A percentile compares a stretch with the other conserved stretches of the same genome.
These are phyloP conservation scores for Melanotaenia nigrans DNA, from an alignment of 2,797 vertebrate genomes.

Conservation along the genomic window DNA sequence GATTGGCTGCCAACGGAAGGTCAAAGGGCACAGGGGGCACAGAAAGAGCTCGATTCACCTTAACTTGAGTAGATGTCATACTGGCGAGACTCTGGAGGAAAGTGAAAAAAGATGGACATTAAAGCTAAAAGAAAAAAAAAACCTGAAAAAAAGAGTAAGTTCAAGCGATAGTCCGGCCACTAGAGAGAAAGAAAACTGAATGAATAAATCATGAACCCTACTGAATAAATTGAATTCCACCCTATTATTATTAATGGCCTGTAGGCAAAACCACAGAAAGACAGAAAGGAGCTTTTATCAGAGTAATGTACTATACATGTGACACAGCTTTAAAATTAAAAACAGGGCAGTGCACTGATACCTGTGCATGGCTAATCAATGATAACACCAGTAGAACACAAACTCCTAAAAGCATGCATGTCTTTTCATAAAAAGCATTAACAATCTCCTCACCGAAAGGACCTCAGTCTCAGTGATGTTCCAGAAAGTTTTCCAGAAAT, in stretches of 20 bases:
- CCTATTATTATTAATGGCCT: slow-evolving; percentile 63
- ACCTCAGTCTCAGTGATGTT: slow-evolving; percentile 92
- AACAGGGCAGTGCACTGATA: slow-evolving; percentile 10
- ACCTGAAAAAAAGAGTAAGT: slow-evolving; percentile 39
- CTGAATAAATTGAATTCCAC: slow-evolving; percentile 70
- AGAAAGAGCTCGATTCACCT: slow-evolving; percentile 87
- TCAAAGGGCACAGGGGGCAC: slow-evolving; percentile 87
- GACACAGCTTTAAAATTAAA: slow-evolving; percentile 54
- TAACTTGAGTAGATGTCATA: slow-evolving; percentile 88
- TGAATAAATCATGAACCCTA: slow-evolving; percentile 70
- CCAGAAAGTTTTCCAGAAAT: slow-evolving; percentile 96
- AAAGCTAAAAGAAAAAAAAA: slow-evolving; percentile 6
- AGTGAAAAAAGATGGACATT: not conserved
- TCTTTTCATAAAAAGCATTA: not conserved
- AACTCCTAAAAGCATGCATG: not conserved
- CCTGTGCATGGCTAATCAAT: slow-evolving; percentile 4
- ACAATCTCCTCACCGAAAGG: slow-evolving; percentile 84
- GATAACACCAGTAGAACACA: slow-evolving; percentile 15
- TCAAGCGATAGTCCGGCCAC: slow-evolving; percentile 53
- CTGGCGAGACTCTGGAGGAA: slow-evolving; percentile 86
- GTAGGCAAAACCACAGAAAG: slow-evolving; percentile 57
- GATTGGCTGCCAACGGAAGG: slow-evolving; percentile 85
- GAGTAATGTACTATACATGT: slow-evolving; percentile 43
- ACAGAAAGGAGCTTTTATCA: slow-evolving; percentile 45
- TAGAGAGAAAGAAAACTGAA: slow-evolving; percentile 56